Evolutionary conservation across 2,113 vertebrate genomes (phyloP), one percentile per base, ranked within the genome.

Genomic region (Setophaga petechia): DNA sequence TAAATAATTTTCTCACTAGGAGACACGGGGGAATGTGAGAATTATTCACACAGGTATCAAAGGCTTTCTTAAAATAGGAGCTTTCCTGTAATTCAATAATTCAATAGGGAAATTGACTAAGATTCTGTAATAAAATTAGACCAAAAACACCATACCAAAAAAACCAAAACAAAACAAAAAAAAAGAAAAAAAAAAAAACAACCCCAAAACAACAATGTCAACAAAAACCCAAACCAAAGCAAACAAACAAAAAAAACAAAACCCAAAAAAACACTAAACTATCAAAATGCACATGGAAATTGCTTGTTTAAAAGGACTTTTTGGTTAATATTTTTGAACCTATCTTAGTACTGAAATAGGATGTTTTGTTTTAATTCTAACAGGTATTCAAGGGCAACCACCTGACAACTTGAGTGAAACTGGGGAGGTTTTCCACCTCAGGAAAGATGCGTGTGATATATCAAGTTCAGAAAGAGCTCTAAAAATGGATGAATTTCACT

Each of bases 81-180:
- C 6, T 76, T 89, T 57, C 20, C 14, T 61, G 4, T 54, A 63
- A 68, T 25, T 65, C 52, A 51, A 16, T 58, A 63, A 68, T 24
- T 68, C 49, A 51, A 17, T 10, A 28, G 15, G 5, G 5, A 80
- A 57, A 55, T 46, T 4, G 51, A 72, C 35, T 51, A 76, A 30
- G 14, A 76, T 7, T 3, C 14, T 80, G 8, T 35, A 68, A 51
- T 20, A 67, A 58, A 49, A 75, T 49, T 37, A n/a, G 16, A 44
- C 0, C 0, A 37, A 35, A 66, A n/a, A 65, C 33, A 4, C 4
- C 20, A n/a, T n/a, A 58, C 6, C 9, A 35, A 37, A n/a, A n/a
- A 15, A 22, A 12, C 4, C 28, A 22, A 33, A n/a, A 13, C 11
- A 55, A 55, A 55, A 5, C 20, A n/a, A 33, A 12, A n/a, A 33